Evolutionary conservation across 2,888 invertebrate genomes (phyloP).

Genomic region (Galerucella pusilla): DNA sequence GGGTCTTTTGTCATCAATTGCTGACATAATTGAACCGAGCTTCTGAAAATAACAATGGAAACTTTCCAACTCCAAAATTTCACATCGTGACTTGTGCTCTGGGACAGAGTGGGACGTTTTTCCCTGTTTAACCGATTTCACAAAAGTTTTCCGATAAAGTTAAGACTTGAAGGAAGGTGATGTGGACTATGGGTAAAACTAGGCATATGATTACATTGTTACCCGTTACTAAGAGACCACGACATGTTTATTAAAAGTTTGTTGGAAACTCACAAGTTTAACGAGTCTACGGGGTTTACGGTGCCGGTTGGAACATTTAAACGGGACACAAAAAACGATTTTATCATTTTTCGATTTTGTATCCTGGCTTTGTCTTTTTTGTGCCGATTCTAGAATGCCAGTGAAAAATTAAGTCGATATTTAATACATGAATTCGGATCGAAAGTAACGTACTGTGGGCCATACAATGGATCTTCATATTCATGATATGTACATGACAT

Average conservation of each 20-base stretch:
- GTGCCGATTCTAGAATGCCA: background rate
- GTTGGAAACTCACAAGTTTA: background rate
- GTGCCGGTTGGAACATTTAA: background rate
- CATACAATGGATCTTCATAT: too few species aligned
- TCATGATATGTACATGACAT: too few species aligned
- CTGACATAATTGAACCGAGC: too few species aligned
- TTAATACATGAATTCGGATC: too few species aligned
- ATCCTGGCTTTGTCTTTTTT: background rate
- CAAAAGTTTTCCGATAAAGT: slow-evolving; percentile 16
- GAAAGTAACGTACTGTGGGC: too few species aligned
- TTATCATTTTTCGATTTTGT: background rate
- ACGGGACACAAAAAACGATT: background rate
- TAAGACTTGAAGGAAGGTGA: slow-evolving; percentile 14
- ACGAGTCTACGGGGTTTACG: background rate
- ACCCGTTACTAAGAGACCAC: slow-evolving; percentile 17
- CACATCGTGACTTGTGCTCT: too few species aligned
- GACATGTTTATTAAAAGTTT: slow-evolving; percentile 27
- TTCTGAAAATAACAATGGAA: too few species aligned
- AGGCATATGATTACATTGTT: slow-evolving; percentile 30
- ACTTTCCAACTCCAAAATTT: too few species aligned
- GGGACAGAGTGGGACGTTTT: background rate
- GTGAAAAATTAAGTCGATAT: too few species aligned
- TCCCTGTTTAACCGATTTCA: slow-evolving; percentile 13
- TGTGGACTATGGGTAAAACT: slow-evolving; percentile 22
- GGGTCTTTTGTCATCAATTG: too few species aligned